Evolutionary conservation across 1,140 invertebrate genomes (phyloP).

Genomic region (Atta colombica): DNA sequence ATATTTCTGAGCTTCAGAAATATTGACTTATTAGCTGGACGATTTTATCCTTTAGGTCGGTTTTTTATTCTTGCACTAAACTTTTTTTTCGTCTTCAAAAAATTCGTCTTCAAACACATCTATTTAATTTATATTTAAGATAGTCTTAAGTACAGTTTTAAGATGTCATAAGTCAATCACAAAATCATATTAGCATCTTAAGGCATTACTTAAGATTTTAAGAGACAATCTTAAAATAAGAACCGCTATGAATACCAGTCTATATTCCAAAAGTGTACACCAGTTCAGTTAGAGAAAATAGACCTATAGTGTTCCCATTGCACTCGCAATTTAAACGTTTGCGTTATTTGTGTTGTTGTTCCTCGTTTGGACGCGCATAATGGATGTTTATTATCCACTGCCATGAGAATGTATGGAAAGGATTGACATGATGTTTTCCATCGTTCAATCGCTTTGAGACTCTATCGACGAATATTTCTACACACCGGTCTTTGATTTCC

Average conservation of each 20-base stretch:
- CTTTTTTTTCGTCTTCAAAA: too few relatives aligned
- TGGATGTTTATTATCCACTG: conserved; percentile 20
- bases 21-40: neutral
- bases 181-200: too few relatives aligned
- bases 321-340: neutral
- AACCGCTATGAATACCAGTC: too few relatives aligned
- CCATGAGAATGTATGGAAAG: conserved; percentile 35
- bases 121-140: too few relatives aligned
- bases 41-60: neutral
- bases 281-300: too few relatives aligned
- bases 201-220: too few relatives aligned
- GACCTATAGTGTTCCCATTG: neutral
- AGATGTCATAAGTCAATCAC: too few relatives aligned
- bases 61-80: too few relatives aligned
- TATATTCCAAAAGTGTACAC: too few relatives aligned
- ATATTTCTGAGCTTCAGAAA: neutral
- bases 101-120: too few relatives aligned
- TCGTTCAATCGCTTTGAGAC: conserved; percentile 8
- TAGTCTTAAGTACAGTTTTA: too few relatives aligned
- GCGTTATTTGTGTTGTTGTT: conserved; percentile 20
- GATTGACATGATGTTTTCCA: neutral
- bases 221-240: too few relatives aligned
- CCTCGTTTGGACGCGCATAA: conserved; percentile 1
- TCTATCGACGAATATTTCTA: neutral
- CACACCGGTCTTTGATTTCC: conserved; percentile 23